Evolutionary conservation across 1,140 invertebrate genomes (phyloP).

Genomic region (Liolophura sinensis): DNA sequence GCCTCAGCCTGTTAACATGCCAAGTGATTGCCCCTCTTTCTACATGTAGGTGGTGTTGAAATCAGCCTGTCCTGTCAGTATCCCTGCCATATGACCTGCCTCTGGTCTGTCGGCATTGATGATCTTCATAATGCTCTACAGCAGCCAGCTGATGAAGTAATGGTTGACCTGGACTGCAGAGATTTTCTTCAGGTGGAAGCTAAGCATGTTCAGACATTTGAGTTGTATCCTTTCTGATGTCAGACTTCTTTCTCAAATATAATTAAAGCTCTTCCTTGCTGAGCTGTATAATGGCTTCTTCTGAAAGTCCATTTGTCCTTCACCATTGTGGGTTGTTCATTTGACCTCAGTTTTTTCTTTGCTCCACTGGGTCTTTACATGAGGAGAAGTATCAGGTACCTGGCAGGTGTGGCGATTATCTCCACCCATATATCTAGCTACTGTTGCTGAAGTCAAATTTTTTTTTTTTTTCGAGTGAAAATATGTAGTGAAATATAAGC

Average conservation of each 20-base stretch:
- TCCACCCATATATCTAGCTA: too few relatives aligned
- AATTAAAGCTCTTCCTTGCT: too few relatives aligned
- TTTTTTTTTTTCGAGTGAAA: too few relatives aligned
- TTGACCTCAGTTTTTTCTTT: too few relatives aligned
- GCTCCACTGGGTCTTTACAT: too few relatives aligned
- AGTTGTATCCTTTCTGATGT: neutral
- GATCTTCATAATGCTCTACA: neutral
- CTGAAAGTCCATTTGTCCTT: too few relatives aligned
- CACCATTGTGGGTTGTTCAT: too few relatives aligned
- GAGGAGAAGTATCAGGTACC: too few relatives aligned
- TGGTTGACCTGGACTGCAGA: constrained; percentile 1
- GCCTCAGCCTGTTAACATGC: neutral
- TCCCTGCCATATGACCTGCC: neutral
- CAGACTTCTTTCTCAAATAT: neutral
- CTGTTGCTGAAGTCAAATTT: too few relatives aligned
- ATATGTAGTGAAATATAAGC: too few relatives aligned
- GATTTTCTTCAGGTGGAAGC: constrained; percentile 1
- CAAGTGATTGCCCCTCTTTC: neutral
- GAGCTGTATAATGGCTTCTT: too few relatives aligned
- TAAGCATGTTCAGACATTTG: neutral
- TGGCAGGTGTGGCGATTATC: too few relatives aligned
- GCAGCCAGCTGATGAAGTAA: neutral
- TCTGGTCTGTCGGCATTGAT: neutral
- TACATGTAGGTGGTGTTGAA: neutral
- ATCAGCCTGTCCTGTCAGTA: neutral